These are phyloP conservation scores for Anoplolepis gracilipes DNA, from an alignment of 1,140 invertebrate genomes.

Conservation along the genomic window DNA sequence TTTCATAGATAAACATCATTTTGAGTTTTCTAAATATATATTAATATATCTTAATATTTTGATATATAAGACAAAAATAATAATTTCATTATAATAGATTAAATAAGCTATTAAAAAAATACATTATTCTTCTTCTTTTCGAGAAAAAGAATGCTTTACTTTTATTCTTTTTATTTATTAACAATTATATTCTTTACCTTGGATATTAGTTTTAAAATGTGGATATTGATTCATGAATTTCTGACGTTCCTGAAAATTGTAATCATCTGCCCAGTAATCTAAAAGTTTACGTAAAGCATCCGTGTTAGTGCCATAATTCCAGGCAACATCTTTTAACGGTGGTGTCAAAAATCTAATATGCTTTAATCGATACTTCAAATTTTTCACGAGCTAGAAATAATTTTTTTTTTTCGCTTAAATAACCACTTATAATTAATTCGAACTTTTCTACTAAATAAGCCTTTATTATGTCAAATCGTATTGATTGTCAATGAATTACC, in stretches of 20 bases:
- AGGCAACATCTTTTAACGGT: conserved; percentile 17
- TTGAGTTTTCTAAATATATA: no score
- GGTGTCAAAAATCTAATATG: conserved; percentile 17
- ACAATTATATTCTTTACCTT: background rate
- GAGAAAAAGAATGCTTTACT: no score
- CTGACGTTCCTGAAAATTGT: conserved; percentile 16
- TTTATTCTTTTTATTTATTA: background rate
- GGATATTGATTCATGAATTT: conserved; percentile 30
- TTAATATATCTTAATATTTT: no score
- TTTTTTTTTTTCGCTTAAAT: background rate
- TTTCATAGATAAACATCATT: no score
- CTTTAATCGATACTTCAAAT: conserved; percentile 35
- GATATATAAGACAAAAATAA: no score
- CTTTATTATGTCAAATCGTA: background rate
- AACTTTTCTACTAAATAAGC: background rate
- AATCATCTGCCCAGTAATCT: conserved; percentile 10
- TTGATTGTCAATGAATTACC: background rate
- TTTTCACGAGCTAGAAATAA: conserved; percentile 12
- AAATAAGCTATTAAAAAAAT: background rate
- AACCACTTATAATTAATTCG: background rate
- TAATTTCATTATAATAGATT: background rate
- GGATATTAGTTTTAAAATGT: conserved; percentile 35
- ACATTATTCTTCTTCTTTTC: background rate
- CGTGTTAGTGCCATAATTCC: conserved; percentile 32
- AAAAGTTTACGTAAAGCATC: background rate